Conservation (phyloP, 2,888 invertebrate species). For the Zaprionus obscuricornis region DNA sequence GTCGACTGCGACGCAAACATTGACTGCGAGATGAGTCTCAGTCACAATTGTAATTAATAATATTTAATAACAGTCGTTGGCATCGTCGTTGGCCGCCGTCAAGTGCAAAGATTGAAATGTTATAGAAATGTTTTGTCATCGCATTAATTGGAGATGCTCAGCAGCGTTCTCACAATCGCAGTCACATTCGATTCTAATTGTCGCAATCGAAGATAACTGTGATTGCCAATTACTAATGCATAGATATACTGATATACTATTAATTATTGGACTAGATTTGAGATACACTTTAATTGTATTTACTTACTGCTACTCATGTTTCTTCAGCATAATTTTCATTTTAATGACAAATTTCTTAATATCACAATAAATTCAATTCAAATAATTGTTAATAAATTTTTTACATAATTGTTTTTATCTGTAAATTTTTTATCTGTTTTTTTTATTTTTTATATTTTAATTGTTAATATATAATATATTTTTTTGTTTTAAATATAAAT, state of each 20-base stretch:
- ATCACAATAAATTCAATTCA: background rate
- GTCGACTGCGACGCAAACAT: constrained; percentile 17
- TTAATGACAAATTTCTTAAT: background rate
- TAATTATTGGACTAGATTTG: too few relatives aligned
- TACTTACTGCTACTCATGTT: too few relatives aligned
- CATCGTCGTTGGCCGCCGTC: constrained; percentile 49
- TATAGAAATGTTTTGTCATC: constrained; percentile 72
- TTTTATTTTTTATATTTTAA: too few relatives aligned
- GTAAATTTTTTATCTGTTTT: too few relatives aligned
- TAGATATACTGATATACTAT: too few relatives aligned
- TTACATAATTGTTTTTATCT: background rate
- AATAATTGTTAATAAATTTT: background rate
- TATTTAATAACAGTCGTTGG: constrained; percentile 70
- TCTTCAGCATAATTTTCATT: too few relatives aligned
- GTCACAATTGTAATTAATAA: constrained; percentile 73
- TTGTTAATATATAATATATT: too few relatives aligned
- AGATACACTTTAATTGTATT: too few relatives aligned
- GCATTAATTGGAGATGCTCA: constrained; percentile 48
- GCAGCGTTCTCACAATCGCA: constrained; percentile 12
- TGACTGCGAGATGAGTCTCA: constrained; percentile 40
- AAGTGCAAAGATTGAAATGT: constrained; percentile 63
- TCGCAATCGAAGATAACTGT: constrained; percentile 29
- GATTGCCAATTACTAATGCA: constrained; percentile 32
- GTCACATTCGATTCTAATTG: constrained; percentile 7
- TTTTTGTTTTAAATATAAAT: too few relatives aligned